Evolutionary conservation across 1,140 invertebrate species (phyloP), one percentile per base, ranked within the genome.

Genomic region (Mamestra configurata): DNA sequence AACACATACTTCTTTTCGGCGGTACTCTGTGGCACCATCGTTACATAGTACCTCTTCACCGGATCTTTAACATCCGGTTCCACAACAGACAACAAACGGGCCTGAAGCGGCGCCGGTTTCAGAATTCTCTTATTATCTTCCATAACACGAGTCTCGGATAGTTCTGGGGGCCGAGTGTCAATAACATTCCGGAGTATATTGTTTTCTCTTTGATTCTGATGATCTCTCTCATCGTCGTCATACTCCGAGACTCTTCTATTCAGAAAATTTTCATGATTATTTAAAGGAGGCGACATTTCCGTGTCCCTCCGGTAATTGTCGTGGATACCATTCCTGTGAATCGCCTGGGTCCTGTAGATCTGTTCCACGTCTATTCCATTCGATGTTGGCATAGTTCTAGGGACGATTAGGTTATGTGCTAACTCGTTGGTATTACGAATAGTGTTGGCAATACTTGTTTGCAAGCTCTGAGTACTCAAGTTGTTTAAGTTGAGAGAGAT

Each of bases 1-100:
- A 95, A 84, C 53, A 95, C 90, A 61, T 93, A 90, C 71, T 95
- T 95, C 83, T 95, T 95, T 15, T 95, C 95, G 0, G 88, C 66
- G 0, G 83, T 87, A 79, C 88, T 90, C 79, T 94, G 93, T 20
- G 94, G 95, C 71, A 95, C 7, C 61, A 77, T 53, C 15, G 75
- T 93, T 0, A 95, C 93, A 70, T 95, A 95, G 72, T 93, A 89
- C 11, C 90, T 84, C 72, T 91, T 90, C 0, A 92, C 88, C 0
- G 88, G 73, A 27, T 92, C 88, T 24, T 93, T 93, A 11, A 88
- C 84, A 18, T 94, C 93, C 0, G 89, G 81, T 43, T 94, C 90
- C 7, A 92, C 85, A 0, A 93, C 85, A 0, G 93, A 91, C 20
- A 95, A 84, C 35, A 94, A 80, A 11, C 93, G 82, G 2, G 92